phyloP scores from a whole-genome alignment of 2,888 invertebrate genomes.

The Drosophila paracracens region DNA sequence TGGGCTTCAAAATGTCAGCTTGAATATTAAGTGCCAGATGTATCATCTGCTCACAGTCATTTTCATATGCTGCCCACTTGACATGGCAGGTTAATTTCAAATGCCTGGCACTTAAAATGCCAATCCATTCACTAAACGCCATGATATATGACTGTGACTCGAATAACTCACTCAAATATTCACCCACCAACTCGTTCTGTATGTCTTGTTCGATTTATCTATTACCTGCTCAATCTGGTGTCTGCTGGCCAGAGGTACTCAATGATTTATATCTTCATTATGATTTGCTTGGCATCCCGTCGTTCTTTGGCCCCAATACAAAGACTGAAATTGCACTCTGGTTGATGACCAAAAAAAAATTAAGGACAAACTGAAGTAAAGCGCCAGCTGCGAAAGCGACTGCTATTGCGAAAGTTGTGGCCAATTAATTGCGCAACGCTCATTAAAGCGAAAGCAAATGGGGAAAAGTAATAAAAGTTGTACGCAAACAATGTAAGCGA shows the following conservation, averaged over 20 bases:
- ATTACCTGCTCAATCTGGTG: constrained; percentile 1
- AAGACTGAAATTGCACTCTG: constrained; percentile 1
- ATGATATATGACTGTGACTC: constrained; percentile 61
- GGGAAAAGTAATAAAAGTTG: constrained; percentile 16
- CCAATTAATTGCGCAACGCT: constrained; percentile 37
- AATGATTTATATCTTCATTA: constrained; percentile 62
- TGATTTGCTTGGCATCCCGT: constrained; percentile 15
- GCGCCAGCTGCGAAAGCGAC: not conserved
- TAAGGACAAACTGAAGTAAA: constrained; percentile 4
- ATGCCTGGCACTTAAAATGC: constrained; percentile 63
- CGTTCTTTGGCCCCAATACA: not conserved
- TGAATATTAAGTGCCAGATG: not conserved
- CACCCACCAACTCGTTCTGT: not conserved
- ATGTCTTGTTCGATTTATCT: not conserved
- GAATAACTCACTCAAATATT: constrained; percentile 61
- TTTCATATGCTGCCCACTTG: constrained; percentile 4
- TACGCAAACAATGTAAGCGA: constrained; percentile 24
- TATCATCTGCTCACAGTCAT: not conserved
- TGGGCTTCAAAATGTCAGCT: not conserved
- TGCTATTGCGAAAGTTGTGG: constrained; percentile 33
- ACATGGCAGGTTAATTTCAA: constrained; percentile 30
- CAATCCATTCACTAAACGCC: constrained; percentile 43
- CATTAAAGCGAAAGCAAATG: constrained; percentile 7
- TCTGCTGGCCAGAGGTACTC: constrained; percentile 24
- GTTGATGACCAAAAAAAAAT: constrained; percentile 15